Conservation (phyloP, 2,888 invertebrate genomes). For the Anticlea derivata region DNA sequence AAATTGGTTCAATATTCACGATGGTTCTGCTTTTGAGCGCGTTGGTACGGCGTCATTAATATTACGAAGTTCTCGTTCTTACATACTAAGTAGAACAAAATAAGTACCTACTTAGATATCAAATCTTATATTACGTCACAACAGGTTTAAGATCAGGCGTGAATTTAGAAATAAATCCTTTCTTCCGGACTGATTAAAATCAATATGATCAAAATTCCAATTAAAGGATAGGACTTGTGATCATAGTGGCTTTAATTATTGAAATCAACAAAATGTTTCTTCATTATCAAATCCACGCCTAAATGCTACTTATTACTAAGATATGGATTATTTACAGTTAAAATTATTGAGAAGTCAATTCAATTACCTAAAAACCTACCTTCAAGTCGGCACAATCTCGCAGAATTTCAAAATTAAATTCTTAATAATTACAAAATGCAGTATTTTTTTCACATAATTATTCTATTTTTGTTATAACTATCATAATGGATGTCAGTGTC, state of each 20-base stretch:
- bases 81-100: slow-evolving; percentile 9
- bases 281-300: slow-evolving; percentile 12
- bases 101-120: neutral
- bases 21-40: neutral
- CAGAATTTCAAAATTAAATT: neutral
- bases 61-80: neutral
- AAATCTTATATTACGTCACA: slow-evolving; percentile 27
- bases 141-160: slow-evolving; percentile 25
- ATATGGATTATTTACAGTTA: slow-evolving; percentile 38
- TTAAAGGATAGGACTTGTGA: neutral
- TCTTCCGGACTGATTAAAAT: too few relatives aligned
- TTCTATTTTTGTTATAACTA: too few relatives aligned
- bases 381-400: slow-evolving; percentile 19
- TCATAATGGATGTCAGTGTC: too few relatives aligned
- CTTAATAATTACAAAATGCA: slow-evolving; percentile 13
- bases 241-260: too few relatives aligned
- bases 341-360: slow-evolving; percentile 12
- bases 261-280: neutral
- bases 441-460: neutral
- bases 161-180: slow-evolving; percentile 10
- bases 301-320: slow-evolving; percentile 29
- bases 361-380: slow-evolving; percentile 15
- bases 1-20: neutral
- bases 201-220: neutral
- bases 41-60: neutral